Percentiles rank a stretch among this genome's conserved stretches.
Conservation (phyloP, 2,888 invertebrate genomes). For the Andrena camellia region DNA sequence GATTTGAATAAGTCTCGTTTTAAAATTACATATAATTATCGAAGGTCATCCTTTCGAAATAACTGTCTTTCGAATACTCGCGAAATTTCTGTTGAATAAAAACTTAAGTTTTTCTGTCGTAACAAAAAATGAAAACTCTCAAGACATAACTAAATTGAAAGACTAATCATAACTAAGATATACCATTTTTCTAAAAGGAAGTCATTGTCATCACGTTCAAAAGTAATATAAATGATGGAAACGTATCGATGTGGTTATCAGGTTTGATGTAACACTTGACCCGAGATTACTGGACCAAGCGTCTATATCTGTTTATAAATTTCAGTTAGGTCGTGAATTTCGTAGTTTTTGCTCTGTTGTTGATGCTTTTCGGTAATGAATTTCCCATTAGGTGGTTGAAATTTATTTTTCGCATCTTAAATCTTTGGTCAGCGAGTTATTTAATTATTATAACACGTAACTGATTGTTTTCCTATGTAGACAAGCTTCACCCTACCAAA, state of each 20-base stretch:
- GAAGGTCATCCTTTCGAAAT: background rate
- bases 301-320: constrained; percentile 67
- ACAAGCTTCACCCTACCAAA: background rate
- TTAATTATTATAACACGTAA: background rate
- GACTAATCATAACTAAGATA: background rate
- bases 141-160: background rate
- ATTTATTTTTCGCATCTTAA: background rate
- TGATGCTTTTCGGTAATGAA: constrained; percentile 38
- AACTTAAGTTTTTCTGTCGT: background rate
- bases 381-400: background rate
- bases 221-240: constrained; percentile 21
- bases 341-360: constrained; percentile 67
- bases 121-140: background rate
- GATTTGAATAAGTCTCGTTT: too few species aligned
- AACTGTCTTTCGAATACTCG: background rate
- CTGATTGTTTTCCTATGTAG: background rate
- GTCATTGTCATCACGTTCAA: constrained; percentile 9
- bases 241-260: constrained; percentile 74
- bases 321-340: constrained; percentile 61
- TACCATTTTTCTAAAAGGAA: background rate
- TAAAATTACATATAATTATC: background rate
- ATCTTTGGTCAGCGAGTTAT: background rate
- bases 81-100: background rate
- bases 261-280: constrained; percentile 82
- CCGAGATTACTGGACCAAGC: constrained; percentile 74